Evolutionary conservation across 2,888 invertebrate genomes (phyloP).

Genomic region (Argyra leucocephala): DNA sequence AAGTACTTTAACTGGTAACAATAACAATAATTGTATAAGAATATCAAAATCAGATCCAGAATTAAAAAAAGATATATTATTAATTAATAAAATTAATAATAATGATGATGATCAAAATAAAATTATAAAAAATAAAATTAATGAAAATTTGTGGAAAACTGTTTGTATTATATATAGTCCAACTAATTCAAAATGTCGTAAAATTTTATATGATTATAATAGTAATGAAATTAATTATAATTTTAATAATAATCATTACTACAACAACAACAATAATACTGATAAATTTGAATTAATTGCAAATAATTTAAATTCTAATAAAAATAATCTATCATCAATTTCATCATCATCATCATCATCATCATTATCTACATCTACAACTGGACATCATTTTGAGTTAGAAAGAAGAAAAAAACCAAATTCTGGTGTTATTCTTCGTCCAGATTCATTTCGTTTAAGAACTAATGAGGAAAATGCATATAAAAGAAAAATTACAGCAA

Average conservation of each 20-base stretch:
- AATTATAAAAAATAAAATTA: conserved; percentile 18
- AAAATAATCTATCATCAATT: not conserved
- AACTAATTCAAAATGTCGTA: conserved; percentile 36
- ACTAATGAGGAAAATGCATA: not conserved
- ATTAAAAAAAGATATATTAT: not conserved
- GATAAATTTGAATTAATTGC: not conserved
- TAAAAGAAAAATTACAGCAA: not conserved
- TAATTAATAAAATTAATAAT: not conserved
- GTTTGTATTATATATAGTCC: conserved; percentile 39
- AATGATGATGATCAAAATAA: conserved; percentile 12
- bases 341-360: not conserved
- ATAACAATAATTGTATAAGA: conserved; percentile 33
- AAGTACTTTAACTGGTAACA: conserved; percentile 36
- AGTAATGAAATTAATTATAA: conserved; percentile 25
- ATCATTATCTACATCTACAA: not conserved
- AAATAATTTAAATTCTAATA: not conserved
- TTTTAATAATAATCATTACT: not conserved
- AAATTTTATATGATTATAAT: conserved; percentile 40
- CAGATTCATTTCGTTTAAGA: not conserved
- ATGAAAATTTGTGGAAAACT: conserved; percentile 33
- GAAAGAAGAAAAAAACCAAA: not conserved
- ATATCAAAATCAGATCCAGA: not conserved
- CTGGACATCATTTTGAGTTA: not conserved
- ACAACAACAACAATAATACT: not conserved
- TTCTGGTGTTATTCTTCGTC: not conserved